Evolutionary conservation across 2,888 invertebrate genomes (phyloP), one percentile per base, ranked within the genome.

Genomic region (Drymonia ruficornis): DNA sequence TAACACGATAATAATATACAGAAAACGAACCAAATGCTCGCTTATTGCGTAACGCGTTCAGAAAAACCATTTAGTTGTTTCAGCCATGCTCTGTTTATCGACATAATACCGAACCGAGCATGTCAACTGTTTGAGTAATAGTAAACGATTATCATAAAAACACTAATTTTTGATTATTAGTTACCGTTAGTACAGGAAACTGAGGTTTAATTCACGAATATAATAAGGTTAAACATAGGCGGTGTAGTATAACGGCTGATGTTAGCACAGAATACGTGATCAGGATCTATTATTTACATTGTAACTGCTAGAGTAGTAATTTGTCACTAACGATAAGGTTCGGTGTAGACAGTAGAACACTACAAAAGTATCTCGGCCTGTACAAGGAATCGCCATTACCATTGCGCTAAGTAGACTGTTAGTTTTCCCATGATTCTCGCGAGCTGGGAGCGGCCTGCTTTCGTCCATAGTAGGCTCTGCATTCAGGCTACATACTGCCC

Each of bases 361-460:
- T n/a, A 36, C 36, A n/a, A 11, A 15, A 15, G 19, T 16, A 13
- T 43, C 19, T 12, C 67, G 50, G 55, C 56, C 65, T 72, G 50
- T 65, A 63, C 63, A 67, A 65, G 70, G 67, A 65, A 63, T 63
- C 52, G 57, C 54, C 70, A 70, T 70, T 71, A 68, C 65, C 63
- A 70, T 71, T 67, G 65, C 66, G 65, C 57, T 61, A 63, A 69
- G 66, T 74, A 69, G 74, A 72, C 66, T 70, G 63, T 74, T 60
- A 65, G 76, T 79, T 86, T 89, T 89, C 88, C 79, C 87, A 85
- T 83, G 74, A 74, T 83, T 79, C 82, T 78, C 67, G 74, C 54
- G 64, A 70, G 52, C 68, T 85, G 84, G 86, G 85, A 85, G 77
- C 59, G 85, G 72, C 86, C 84, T 80, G 81, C 86, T 87, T 87